A percentile compares a stretch with the other conserved stretches of the same genome.
These are phyloP conservation scores for Bombus haemorrhoidalis DNA, from an alignment of 1,140 invertebrate species.

Conservation along the genomic window DNA sequence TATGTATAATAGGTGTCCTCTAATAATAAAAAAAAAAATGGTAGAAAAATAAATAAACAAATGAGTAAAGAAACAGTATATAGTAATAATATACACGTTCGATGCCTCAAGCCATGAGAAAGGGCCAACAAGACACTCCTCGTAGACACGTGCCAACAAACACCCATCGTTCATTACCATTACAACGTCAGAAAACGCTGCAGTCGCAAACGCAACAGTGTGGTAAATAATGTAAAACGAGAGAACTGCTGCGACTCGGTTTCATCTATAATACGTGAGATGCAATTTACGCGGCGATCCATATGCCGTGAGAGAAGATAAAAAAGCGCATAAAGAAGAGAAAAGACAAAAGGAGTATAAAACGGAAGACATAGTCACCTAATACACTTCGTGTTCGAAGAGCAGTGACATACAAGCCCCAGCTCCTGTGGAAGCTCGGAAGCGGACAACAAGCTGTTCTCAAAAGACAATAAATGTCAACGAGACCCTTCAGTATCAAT, in stretches of 20 bases:
- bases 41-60: conserved; percentile 37
- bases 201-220: conserved; percentile 50
- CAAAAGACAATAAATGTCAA: conserved; percentile 42
- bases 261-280: conserved; percentile 52
- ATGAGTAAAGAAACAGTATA: not conserved
- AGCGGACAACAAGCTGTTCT: conserved; percentile 49
- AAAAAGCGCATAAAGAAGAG: conserved; percentile 64
- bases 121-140: conserved; percentile 60
- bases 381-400: conserved; percentile 53
- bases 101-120: conserved; percentile 78
- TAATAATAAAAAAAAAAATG: conserved; percentile 31
- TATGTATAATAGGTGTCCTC: conserved; percentile 46
- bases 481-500: not conserved
- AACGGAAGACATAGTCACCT: conserved; percentile 63
- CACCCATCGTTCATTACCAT: conserved; percentile 65
- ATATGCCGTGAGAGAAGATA: conserved; percentile 40
- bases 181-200: conserved; percentile 60
- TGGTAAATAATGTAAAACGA: conserved; percentile 14
- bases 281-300: conserved; percentile 54
- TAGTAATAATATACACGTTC: conserved; percentile 60
- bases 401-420: conserved; percentile 29
- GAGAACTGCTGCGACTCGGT: conserved; percentile 56
- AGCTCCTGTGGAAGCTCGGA: conserved; percentile 51
- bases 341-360: conserved; percentile 46
- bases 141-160: conserved; percentile 78